Percentiles rank a stretch among this genome's conserved stretches.
Conservation (phyloP, 2,113 vertebrate genomes). For the Nothobranchius kuhntae region DNA sequence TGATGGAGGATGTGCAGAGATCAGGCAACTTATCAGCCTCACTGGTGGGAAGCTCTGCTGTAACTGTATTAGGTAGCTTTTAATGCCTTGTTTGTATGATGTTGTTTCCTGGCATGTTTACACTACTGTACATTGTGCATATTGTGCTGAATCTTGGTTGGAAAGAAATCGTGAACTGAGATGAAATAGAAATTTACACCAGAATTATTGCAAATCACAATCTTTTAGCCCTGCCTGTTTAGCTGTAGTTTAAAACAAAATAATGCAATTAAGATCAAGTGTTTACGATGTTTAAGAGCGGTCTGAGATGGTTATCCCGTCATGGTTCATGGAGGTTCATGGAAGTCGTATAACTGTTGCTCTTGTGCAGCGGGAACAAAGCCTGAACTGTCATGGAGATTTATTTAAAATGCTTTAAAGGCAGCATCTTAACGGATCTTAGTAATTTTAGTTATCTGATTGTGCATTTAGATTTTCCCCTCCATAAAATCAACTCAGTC, state of each 20-base stretch:
- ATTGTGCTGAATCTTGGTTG: no score
- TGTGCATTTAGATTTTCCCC: background rate
- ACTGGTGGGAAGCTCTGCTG: slow-evolving; percentile 26
- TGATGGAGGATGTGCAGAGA: slow-evolving; percentile 63
- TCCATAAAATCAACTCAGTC: slow-evolving; percentile 27
- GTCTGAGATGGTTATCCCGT: slow-evolving; percentile 24
- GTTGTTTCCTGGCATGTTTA: no score
- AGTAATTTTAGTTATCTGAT: background rate
- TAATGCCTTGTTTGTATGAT: no score
- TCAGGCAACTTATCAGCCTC: slow-evolving; percentile 65
- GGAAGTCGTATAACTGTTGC: slow-evolving; percentile 6
- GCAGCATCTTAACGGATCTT: background rate
- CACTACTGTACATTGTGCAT: no score
- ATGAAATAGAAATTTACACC: no score
- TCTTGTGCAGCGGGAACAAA: background rate
- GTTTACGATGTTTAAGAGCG: slow-evolving; percentile 30
- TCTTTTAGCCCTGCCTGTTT: slow-evolving; percentile 8
- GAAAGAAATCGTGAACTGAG: no score
- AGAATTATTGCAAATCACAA: no score
- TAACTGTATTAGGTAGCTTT: slow-evolving; percentile 12
- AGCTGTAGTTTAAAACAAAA: slow-evolving; percentile 3
- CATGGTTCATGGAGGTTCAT: slow-evolving; percentile 3
- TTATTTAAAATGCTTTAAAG: slow-evolving; percentile 26
- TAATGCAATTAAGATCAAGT: background rate
- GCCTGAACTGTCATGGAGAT: slow-evolving; percentile 18